Evolutionary conservation across 2,113 vertebrate genomes (phyloP), one percentile per base, ranked within the genome.

Genomic region (Tenebrosternarchus preto): DNA sequence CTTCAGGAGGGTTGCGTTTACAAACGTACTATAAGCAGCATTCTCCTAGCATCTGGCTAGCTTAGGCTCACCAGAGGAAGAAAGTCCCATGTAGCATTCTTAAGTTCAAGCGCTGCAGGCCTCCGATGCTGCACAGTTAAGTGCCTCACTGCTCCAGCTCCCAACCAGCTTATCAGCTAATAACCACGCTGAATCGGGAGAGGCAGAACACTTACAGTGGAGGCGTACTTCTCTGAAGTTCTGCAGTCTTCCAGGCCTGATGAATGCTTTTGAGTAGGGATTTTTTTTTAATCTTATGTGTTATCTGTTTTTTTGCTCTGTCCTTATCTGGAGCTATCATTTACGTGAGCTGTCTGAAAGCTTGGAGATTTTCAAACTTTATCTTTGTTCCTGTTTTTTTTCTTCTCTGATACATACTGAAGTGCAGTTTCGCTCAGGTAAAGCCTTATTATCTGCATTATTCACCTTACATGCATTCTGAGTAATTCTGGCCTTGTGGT

Each of bases 251-350:
- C 27, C n/a, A 22, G 31, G 19, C 33, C 36, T 36, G 55, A 12
- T 46, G 12, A 20, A 31, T 25, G 16, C 12, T 78, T 69, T 57
- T 77, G 25, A 55, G 27, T 17, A 50, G 15, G n/a, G 64, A 6
- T 56, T 67, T 67, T 27, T 29, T 80, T 80, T 80, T 66, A 63
- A 80, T 80, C 73, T 73, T 46, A 73, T 73, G 70, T 19, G 73
- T 80, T 74, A 80, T 80, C 78, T 80, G 60, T 19, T 60, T 67
- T 43, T 57, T 80, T 66, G 60, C 46, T 75, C 57, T 59, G 61
- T 68, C 24, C 61, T 80, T 80, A 80, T 75, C 61, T 43, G 29
- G 31, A 39, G 5, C 46, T 66, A 73, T 60, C 71, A 68, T 80
- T 75, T 75, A 68, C 75, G 71, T 80, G 24, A 74, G 33, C 79